These are phyloP conservation scores for Polydrusus cervinus DNA, from an alignment of 2,888 invertebrate genomes.

Conservation along the genomic window DNA sequence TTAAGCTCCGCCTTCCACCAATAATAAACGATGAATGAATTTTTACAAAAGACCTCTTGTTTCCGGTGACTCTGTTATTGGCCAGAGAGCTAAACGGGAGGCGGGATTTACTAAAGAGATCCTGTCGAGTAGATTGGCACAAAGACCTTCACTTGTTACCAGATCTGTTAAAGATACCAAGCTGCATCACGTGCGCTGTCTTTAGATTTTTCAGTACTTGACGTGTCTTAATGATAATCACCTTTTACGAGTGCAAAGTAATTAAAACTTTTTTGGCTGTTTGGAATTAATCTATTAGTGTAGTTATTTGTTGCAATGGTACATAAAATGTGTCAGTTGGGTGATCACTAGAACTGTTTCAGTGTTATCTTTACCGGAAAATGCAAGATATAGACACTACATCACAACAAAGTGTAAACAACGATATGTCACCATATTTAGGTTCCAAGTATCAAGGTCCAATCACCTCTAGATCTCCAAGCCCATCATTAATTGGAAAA, in stretches of 20 bases:
- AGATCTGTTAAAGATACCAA: constrained; percentile 68
- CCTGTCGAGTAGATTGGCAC: constrained; percentile 63
- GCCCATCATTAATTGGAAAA: constrained; percentile 70
- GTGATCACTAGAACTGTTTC: constrained; percentile 42
- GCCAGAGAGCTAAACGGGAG: constrained; percentile 57
- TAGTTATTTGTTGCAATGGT: constrained; percentile 35
- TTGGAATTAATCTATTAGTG: constrained; percentile 18
- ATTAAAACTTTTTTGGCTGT: constrained; percentile 33
- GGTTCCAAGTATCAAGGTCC: constrained; percentile 69
- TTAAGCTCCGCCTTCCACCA: constrained; percentile 61
- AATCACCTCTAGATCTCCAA: constrained; percentile 70
- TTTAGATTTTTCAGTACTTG: constrained; percentile 56
- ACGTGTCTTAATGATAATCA: constrained; percentile 49
- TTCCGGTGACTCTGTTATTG: constrained; percentile 59
- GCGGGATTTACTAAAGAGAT: constrained; percentile 63
- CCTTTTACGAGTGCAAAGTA: constrained; percentile 45
- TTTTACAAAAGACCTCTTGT: constrained; percentile 60
- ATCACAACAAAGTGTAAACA: constrained; percentile 61
- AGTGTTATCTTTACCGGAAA: constrained; percentile 47
- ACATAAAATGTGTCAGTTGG: constrained; percentile 52
- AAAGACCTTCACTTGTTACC: constrained; percentile 68
- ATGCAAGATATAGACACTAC: constrained; percentile 70
- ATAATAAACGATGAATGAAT: constrained; percentile 59
- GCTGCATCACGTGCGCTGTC: constrained; percentile 61
- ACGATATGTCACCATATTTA: constrained; percentile 69